Conservation (phyloP, 2,113 vertebrate species). For the Vidua macroura region DNA sequence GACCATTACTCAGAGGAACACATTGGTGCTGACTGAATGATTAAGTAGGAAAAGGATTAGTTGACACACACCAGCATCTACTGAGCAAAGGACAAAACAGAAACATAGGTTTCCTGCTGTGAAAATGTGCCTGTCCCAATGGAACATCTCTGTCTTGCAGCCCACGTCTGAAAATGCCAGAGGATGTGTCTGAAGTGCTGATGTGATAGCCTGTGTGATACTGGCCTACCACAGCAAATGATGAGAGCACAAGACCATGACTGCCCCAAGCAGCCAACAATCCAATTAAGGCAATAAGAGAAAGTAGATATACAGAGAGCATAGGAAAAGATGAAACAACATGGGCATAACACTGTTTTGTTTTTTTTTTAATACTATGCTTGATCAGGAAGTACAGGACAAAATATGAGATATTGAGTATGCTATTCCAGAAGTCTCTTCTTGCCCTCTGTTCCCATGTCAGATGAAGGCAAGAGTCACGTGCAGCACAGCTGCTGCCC, state of each 20-base stretch:
- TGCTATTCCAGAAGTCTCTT: background rate
- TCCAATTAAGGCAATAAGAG: background rate
- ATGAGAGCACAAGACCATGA: background rate
- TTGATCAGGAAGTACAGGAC: background rate
- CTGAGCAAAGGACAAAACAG: slow-evolving; percentile 6
- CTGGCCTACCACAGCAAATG: background rate
- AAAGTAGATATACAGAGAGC: background rate
- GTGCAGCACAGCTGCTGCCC: slow-evolving; percentile 2
- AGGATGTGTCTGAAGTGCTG: background rate
- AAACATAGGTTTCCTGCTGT: background rate
- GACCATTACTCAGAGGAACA: background rate
- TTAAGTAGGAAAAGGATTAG: slow-evolving; percentile 31
- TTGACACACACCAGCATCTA: slow-evolving; percentile 14
- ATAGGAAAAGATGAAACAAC: background rate
- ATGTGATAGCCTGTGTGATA: background rate
- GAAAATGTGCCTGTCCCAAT: background rate
- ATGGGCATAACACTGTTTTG: background rate
- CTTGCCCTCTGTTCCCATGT: background rate
- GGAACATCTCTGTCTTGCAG: background rate
- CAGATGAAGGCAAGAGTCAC: background rate
- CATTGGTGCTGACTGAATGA: background rate
- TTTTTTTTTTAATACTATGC: background rate
- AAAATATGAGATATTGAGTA: background rate
- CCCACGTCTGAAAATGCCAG: background rate
- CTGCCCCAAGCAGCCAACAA: background rate